Conservation (phyloP, 1,140 invertebrate species). For the Drosophila mayri region DNA sequence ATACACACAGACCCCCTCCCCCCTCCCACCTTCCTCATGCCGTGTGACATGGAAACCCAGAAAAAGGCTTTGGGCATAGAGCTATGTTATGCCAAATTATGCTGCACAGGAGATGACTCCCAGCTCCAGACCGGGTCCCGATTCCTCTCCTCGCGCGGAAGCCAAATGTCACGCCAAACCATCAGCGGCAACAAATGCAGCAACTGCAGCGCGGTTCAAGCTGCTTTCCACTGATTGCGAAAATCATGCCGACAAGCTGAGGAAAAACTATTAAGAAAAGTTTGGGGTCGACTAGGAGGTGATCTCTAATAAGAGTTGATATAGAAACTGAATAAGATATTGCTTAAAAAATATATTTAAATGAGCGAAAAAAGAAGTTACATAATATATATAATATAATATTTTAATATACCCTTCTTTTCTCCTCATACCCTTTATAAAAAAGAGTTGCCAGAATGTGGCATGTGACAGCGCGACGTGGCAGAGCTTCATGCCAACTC, state of each 20-base stretch:
- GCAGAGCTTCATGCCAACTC: slow-evolving; percentile 17
- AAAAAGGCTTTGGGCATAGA: slow-evolving; percentile 32
- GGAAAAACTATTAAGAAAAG: slow-evolving; percentile 1
- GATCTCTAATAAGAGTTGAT: background rate
- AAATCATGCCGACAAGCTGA: slow-evolving; percentile 61
- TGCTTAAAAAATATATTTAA: background rate
- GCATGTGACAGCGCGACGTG: slow-evolving; percentile 37
- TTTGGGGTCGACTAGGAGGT: slow-evolving; percentile 6
- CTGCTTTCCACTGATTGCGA: slow-evolving; percentile 77
- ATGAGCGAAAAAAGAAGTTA: rapidly evolving
- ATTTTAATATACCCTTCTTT: background rate
- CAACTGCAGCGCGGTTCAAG: slow-evolving; percentile 40
- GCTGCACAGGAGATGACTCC: slow-evolving; percentile 33
- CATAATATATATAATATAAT: background rate
- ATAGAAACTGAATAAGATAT: rapidly evolving
- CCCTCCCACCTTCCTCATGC: background rate
- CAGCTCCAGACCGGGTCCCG: background rate
- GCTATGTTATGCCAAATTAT: slow-evolving; percentile 48
- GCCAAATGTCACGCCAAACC: slow-evolving; percentile 69
- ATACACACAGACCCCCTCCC: slow-evolving; percentile 17
- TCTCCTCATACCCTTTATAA: slow-evolving; percentile 11
- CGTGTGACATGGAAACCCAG: slow-evolving; percentile 75
- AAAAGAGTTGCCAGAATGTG: slow-evolving; percentile 47
- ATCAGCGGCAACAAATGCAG: slow-evolving; percentile 37
- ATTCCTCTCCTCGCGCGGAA: slow-evolving; percentile 14